Conservation (phyloP, 2,888 invertebrate genomes). For the Cephus nigrinus region DNA sequence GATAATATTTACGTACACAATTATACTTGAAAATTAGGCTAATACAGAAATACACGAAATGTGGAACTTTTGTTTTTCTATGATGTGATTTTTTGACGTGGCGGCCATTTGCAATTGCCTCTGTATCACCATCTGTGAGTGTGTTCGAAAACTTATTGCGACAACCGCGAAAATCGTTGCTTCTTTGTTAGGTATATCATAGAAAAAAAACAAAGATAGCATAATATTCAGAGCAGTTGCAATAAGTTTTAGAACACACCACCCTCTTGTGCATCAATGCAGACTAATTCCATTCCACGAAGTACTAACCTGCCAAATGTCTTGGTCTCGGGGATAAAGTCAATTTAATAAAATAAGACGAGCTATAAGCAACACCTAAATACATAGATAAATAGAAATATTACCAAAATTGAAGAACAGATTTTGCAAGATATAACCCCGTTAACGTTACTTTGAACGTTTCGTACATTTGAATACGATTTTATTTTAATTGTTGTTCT, state of each 20-base stretch:
- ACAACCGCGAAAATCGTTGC: neutral
- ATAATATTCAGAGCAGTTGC: neutral
- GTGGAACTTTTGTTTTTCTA: conserved; percentile 18
- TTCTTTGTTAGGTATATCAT: neutral
- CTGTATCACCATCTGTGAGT: conserved; percentile 11
- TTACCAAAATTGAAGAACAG: neutral
- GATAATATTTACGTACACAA: conserved; percentile 24
- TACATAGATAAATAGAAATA: neutral
- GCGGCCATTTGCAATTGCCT: conserved; percentile 32
- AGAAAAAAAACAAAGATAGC: neutral
- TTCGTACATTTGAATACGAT: neutral
- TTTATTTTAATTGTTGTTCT: neutral
- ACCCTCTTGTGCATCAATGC: neutral
- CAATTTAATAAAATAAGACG: neutral
- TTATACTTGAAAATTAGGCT: conserved; percentile 13
- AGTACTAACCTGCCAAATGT: neutral
- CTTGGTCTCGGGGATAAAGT: neutral
- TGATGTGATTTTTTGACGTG: conserved; percentile 27
- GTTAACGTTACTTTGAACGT: neutral
- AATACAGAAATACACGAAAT: conserved; percentile 19
- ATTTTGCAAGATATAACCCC: neutral
- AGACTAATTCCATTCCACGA: neutral
- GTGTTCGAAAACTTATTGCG: neutral
- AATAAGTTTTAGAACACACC: neutral
- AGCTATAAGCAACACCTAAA: neutral